phyloP scores from a whole-genome alignment of 1,140 invertebrate genomes.

The Lasioglossum albipes region DNA sequence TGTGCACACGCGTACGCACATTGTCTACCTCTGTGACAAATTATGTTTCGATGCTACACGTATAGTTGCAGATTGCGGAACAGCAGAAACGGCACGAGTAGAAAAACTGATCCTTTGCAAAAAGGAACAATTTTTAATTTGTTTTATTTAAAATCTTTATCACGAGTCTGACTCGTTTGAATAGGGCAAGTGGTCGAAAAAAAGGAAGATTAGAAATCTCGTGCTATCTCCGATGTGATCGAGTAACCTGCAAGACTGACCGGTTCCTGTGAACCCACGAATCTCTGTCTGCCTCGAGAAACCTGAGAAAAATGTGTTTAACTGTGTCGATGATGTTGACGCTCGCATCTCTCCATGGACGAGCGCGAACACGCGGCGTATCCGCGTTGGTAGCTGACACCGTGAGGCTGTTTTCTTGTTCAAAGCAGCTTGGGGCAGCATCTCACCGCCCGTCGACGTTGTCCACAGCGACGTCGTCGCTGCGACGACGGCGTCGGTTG shows the following conservation, averaged over 20 bases:
- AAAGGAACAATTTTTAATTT: too few species aligned
- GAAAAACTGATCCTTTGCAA: not conserved
- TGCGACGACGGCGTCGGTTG: conserved; percentile 65
- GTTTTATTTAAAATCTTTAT: too few species aligned
- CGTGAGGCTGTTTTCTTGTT: conserved; percentile 14
- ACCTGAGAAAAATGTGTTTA: conserved; percentile 7
- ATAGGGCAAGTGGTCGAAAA: not conserved
- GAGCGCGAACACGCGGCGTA: not conserved
- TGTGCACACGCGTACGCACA: not conserved
- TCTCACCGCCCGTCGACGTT: conserved; percentile 37
- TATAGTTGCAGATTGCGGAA: too few species aligned
- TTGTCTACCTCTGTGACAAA: not conserved
- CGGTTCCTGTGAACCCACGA: not conserved
- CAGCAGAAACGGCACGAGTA: not conserved
- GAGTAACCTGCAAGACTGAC: not conserved
- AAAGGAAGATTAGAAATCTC: not conserved
- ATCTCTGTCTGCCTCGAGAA: not conserved
- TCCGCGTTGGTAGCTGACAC: not conserved
- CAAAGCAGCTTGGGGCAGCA: conserved; percentile 50
- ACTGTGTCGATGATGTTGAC: not conserved
- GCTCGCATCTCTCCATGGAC: not conserved
- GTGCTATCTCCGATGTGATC: not conserved
- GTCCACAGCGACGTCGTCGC: conserved; percentile 45
- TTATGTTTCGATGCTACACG: not conserved
- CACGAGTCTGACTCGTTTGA: too few species aligned